These are phyloP conservation scores for Agrilus mali DNA, from an alignment of 2,888 invertebrate species.

Conservation along the genomic window DNA sequence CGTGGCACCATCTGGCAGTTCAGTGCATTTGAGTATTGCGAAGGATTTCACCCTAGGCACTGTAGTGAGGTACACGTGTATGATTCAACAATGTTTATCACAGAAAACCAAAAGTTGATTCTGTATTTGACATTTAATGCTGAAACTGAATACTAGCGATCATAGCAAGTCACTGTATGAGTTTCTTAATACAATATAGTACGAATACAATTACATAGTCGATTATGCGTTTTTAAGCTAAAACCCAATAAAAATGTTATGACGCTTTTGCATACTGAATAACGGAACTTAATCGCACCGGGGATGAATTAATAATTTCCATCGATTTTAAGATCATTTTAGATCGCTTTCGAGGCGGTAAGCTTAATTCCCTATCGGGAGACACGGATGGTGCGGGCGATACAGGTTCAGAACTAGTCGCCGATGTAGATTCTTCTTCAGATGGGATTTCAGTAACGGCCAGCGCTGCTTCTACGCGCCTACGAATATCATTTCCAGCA, in stretches of 20 bases:
- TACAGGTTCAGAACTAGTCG: constrained; percentile 46
- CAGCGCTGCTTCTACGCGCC: constrained; percentile 50
- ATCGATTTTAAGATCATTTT: constrained; percentile 63
- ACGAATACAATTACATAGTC: too few relatives aligned
- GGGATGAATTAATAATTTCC: constrained; percentile 30
- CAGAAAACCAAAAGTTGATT: constrained; percentile 28
- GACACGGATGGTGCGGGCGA: constrained; percentile 34
- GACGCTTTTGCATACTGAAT: constrained; percentile 74
- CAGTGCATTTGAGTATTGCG: constrained; percentile 23
- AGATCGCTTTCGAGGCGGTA: constrained; percentile 66
- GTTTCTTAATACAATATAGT: too few relatives aligned
- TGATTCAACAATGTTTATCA: constrained; percentile 28
- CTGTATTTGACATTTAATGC: too few relatives aligned
- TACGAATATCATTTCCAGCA: constrained; percentile 43
- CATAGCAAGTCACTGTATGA: too few relatives aligned
- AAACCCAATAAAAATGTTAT: constrained; percentile 23
- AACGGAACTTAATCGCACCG: constrained; percentile 51
- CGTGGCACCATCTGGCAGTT: background rate
- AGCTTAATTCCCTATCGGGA: constrained; percentile 45
- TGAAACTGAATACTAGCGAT: too few relatives aligned
- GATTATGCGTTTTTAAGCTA: too few relatives aligned
- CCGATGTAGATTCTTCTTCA: constrained; percentile 40
- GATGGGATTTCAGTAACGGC: constrained; percentile 41
- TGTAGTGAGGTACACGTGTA: constrained; percentile 35
- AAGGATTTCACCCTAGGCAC: constrained; percentile 32